These are phyloP conservation scores for Sapajus apella DNA, from an alignment of 2,113 vertebrate species.

Conservation along the genomic window DNA sequence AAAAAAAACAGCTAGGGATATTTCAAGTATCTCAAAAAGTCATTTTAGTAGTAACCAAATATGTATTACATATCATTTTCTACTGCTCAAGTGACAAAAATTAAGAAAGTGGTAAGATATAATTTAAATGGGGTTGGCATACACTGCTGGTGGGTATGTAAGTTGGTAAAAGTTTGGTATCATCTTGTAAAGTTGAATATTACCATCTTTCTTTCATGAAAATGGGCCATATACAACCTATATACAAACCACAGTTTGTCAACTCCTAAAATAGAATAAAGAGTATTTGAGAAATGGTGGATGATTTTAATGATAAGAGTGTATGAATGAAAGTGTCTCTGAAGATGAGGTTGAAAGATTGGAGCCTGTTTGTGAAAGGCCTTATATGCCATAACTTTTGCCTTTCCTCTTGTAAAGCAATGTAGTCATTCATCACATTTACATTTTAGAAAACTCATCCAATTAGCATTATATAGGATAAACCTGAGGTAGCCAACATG, in stretches of 20 bases:
- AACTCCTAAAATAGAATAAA: background rate
- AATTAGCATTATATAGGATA: background rate
- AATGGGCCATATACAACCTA: background rate
- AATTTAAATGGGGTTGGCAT: background rate
- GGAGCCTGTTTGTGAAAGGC: background rate
- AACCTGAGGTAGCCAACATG: background rate
- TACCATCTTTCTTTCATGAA: background rate
- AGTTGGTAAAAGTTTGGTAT: background rate
- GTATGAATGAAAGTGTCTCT: background rate
- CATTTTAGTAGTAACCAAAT: background rate
- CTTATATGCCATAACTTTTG: background rate
- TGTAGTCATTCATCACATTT: conserved; percentile 10
- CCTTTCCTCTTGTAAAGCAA: conserved; percentile 32
- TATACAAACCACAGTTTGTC: background rate
- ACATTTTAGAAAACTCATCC: conserved; percentile 37
- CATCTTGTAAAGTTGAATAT: background rate
- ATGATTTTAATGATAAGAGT: background rate
- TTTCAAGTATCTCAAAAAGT: background rate
- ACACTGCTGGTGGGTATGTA: background rate
- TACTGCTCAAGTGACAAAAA: background rate
- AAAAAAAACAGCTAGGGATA: background rate
- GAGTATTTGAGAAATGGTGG: background rate
- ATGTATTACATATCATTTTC: background rate
- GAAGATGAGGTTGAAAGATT: background rate
- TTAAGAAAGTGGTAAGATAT: background rate